Percentiles rank a stretch among this genome's conserved stretches.
Conservation (phyloP, 1,140 invertebrate genomes). For the Lanistes nyassanus region DNA sequence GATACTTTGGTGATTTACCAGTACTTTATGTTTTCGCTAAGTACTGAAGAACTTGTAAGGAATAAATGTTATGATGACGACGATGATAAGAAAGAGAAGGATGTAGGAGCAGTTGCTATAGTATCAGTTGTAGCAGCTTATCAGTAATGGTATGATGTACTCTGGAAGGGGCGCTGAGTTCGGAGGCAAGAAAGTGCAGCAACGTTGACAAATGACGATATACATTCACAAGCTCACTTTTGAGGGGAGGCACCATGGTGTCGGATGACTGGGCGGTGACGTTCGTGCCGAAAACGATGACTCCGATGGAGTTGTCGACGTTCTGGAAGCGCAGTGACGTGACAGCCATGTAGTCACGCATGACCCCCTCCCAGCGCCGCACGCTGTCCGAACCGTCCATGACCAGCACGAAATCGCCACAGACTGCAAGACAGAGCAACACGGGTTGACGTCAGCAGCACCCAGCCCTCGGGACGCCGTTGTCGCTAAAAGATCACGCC, state of each 20-base stretch:
- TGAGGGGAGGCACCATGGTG: constrained; percentile 15
- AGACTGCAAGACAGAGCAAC: constrained; percentile 13
- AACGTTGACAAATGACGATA: neutral
- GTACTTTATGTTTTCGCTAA: too few species aligned
- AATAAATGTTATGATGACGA: too few species aligned
- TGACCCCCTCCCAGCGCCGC: constrained; percentile 1
- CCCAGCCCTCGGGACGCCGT: neutral
- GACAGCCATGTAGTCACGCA: constrained; percentile 31
- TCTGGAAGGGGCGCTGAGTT: too few species aligned
- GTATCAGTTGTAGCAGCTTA: too few species aligned
- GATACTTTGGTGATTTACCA: too few species aligned
- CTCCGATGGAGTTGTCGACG: constrained; percentile 27
- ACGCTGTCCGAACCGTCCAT: constrained; percentile 39
- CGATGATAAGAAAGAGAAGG: too few species aligned
- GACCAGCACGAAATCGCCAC: constrained; percentile 27
- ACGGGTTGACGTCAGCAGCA: too few species aligned
- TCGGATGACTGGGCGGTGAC: constrained; percentile 21
- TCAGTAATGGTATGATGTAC: too few species aligned
- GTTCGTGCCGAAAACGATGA: constrained; percentile 31
- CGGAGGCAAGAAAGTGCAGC: neutral
- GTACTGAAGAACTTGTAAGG: too few species aligned
- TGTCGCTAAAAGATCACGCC: neutral
- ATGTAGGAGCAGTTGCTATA: too few species aligned
- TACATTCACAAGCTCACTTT: neutral
- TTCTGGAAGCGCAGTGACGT: constrained; percentile 21